Evolutionary conservation across 2,888 invertebrate species (phyloP).

Genomic region (Mimas tiliae): DNA sequence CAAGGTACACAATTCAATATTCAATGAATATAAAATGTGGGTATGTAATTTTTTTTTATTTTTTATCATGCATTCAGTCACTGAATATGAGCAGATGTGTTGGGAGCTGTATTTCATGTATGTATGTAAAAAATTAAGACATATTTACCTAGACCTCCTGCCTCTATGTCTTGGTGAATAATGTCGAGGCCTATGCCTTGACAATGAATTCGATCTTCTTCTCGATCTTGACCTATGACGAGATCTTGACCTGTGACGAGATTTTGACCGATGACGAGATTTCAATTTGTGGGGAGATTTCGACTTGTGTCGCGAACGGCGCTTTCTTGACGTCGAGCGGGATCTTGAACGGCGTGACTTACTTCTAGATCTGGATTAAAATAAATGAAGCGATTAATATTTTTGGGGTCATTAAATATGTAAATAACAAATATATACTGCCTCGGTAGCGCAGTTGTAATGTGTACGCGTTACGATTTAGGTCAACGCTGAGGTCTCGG

Average conservation of each 20-base stretch:
- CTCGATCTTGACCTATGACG: slow-evolving; percentile 59
- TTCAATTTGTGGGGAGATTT: slow-evolving; percentile 55
- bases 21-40: too few relatives aligned
- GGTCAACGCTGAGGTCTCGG: too few relatives aligned
- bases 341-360: slow-evolving; percentile 61
- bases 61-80: too few relatives aligned
- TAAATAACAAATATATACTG: too few relatives aligned
- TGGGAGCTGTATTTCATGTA: too few relatives aligned
- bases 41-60: too few relatives aligned
- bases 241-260: slow-evolving; percentile 36
- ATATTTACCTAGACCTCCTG: slow-evolving; percentile 69
- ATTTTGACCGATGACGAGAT: slow-evolving; percentile 51
- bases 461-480: too few relatives aligned
- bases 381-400: background rate
- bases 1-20: too few relatives aligned
- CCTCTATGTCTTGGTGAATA: slow-evolving; percentile 65
- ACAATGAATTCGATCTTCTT: slow-evolving; percentile 50
- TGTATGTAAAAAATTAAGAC: too few relatives aligned
- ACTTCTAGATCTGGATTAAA: slow-evolving; percentile 55
- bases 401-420: background rate
- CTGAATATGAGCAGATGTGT: too few relatives aligned
- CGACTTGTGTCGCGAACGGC: slow-evolving; percentile 54
- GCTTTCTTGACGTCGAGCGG: slow-evolving; percentile 50
- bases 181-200: slow-evolving; percentile 56
- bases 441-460: too few relatives aligned